phyloP scores from a whole-genome alignment of 2,888 invertebrate species.

The Drosophila prostipennis region DNA sequence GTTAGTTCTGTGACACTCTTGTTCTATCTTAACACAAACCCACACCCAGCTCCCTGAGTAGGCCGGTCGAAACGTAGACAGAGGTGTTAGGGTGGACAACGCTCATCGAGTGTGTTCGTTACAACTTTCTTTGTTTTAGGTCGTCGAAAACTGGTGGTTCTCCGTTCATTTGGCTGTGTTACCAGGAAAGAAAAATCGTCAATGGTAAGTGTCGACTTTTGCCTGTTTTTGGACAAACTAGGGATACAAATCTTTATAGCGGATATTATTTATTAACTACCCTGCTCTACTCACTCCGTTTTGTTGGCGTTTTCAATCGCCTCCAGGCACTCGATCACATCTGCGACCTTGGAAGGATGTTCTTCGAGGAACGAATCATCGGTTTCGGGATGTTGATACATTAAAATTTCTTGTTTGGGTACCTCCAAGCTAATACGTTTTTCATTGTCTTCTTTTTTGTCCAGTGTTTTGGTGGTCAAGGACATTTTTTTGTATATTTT shows the following conservation, averaged over 20 bases:
- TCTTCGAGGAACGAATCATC: slow-evolving; percentile 23
- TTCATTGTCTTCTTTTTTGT: background rate
- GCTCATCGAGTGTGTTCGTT: too few species aligned
- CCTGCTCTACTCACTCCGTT: slow-evolving; percentile 24
- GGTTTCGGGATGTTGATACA: slow-evolving; percentile 5
- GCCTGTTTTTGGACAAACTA: background rate
- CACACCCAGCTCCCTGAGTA: too few species aligned
- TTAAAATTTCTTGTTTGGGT: accelerated
- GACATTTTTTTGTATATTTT: background rate
- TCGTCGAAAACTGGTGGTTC: background rate
- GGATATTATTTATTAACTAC: accelerated
- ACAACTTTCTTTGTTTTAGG: background rate
- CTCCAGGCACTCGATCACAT: slow-evolving; percentile 24
- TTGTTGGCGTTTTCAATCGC: slow-evolving; percentile 18
- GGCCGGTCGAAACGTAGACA: too few species aligned
- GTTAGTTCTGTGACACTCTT: too few species aligned
- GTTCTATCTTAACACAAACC: too few species aligned
- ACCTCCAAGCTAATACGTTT: background rate
- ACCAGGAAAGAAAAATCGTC: slow-evolving; percentile 4
- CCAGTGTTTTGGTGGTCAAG: background rate
- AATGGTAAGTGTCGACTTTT: background rate
- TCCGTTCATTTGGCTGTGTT: background rate
- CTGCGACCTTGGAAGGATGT: slow-evolving; percentile 15
- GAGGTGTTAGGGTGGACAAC: too few species aligned
- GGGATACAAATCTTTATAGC: accelerated